phyloP scores from a whole-genome alignment of 2,113 vertebrate species.

The Podarcis muralis region DNA sequence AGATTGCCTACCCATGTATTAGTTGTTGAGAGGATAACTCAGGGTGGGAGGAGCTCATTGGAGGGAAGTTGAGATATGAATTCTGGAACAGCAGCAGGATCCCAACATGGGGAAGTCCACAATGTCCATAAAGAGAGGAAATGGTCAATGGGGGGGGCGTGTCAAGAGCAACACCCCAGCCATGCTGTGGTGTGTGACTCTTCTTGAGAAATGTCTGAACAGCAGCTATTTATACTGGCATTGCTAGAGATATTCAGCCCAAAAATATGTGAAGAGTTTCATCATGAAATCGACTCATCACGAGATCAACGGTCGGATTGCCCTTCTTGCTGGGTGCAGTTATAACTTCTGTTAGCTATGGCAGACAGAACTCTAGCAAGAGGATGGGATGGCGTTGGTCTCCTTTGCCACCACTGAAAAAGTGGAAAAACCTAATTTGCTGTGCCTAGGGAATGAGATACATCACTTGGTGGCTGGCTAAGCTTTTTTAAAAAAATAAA shows the following conservation, averaged over 20 bases:
- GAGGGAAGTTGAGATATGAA: no score
- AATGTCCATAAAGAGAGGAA: background rate
- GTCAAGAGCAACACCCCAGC: background rate
- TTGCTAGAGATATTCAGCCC: background rate
- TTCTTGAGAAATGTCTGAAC: background rate
- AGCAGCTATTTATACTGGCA: no score
- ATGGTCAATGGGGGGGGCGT: background rate
- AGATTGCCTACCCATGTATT: no score
- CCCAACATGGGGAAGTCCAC: background rate
- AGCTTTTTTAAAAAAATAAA: background rate
- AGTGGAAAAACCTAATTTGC: background rate
- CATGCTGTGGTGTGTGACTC: background rate
- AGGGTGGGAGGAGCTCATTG: no score
- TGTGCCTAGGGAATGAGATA: background rate
- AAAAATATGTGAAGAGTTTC: background rate
- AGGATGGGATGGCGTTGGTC: no score
- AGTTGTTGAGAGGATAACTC: no score
- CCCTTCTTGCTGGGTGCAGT: background rate
- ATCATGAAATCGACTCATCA: background rate
- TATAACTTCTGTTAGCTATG: no score
- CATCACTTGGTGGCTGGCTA: background rate
- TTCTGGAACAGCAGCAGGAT: background rate
- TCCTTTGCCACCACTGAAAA: background rate
- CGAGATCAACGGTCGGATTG: background rate
- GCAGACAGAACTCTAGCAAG: background rate